Evolutionary conservation across 2,113 vertebrate genomes (phyloP).

Genomic region (Leiothrix lutea): DNA sequence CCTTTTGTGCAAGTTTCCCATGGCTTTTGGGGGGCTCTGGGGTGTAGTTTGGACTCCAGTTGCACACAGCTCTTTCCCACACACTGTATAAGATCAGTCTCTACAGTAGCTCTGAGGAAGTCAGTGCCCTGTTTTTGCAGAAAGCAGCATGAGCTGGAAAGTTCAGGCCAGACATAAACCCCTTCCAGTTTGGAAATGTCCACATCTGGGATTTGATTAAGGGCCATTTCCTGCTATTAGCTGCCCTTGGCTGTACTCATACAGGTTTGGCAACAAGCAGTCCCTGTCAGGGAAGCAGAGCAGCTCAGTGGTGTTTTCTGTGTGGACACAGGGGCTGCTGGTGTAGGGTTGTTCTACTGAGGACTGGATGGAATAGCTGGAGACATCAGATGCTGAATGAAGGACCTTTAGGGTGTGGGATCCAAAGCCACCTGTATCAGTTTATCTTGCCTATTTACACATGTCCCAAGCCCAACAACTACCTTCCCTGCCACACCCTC

Average conservation of each 20-base stretch:
- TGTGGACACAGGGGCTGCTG: not conserved
- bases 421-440: not conserved
- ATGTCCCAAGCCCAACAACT: fast-evolving
- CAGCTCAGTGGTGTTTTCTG: not conserved
- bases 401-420: not conserved
- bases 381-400: not conserved
- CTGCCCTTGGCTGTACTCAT: not conserved
- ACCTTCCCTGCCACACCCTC: not conserved
- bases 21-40: not conserved
- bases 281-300: not conserved
- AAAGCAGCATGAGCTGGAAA: not conserved
- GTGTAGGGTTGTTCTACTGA: fast-evolving
- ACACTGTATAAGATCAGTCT: fast-evolving
- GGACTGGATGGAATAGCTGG: not conserved
- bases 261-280: not conserved
- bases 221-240: not conserved
- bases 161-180: not conserved
- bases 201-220: not conserved
- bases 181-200: not conserved
- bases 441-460: not conserved
- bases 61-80: not conserved
- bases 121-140: not conserved
- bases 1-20: not conserved
- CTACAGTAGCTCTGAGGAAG: not conserved
- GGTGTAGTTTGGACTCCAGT: not conserved